These are phyloP conservation scores for Callyntrura guangdongensis DNA, from an alignment of 2,888 invertebrate species.

Conservation along the genomic window DNA sequence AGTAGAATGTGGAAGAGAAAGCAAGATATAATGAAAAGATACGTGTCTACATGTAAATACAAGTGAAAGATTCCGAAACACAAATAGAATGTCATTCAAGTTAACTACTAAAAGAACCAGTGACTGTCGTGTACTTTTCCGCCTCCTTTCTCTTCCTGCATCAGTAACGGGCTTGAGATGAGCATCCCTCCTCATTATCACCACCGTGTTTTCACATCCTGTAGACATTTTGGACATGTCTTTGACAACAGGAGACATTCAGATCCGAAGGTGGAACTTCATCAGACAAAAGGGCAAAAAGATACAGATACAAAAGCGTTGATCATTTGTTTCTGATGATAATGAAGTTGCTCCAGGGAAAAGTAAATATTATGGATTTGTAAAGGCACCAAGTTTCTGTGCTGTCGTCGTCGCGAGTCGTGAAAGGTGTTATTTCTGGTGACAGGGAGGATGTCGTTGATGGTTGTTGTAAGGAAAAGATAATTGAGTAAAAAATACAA, in stretches of 20 bases:
- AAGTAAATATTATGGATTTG: not conserved
- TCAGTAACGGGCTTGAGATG: not conserved
- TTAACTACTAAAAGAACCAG: not conserved
- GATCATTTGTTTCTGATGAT: no score
- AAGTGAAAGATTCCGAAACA: not conserved
- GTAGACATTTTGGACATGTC: not conserved
- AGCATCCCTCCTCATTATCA: not conserved
- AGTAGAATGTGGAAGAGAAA: not conserved
- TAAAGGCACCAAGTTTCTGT: no score
- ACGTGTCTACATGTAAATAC: not conserved
- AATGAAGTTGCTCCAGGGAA: not conserved
- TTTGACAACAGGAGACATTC: not conserved
- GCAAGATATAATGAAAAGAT: not conserved
- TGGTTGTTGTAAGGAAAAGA: no score
- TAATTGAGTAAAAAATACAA: no score
- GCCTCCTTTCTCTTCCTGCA: constrained; percentile 4
- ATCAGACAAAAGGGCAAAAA: no score
- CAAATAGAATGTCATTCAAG: constrained; percentile 25
- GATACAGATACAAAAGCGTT: no score
- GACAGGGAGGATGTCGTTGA: no score
- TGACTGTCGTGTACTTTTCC: not conserved
- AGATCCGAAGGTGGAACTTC: no score
- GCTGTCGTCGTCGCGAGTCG: no score
- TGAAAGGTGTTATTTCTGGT: no score
- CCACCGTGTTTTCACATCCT: not conserved